These are phyloP conservation scores for Formica aserva DNA, from an alignment of 2,888 invertebrate species.

Conservation along the genomic window DNA sequence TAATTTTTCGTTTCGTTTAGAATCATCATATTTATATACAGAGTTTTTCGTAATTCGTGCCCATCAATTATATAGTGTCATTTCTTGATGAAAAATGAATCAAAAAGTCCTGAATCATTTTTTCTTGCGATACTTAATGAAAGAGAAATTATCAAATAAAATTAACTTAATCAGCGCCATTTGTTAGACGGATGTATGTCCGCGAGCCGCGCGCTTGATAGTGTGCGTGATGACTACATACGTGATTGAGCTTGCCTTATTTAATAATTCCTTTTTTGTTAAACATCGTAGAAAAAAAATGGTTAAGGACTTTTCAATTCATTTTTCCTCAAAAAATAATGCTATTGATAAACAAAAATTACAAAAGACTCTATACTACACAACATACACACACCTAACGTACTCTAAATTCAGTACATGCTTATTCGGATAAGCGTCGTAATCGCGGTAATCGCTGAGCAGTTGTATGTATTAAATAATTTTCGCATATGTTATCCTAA, in stretches of 20 bases:
- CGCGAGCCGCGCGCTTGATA: no score
- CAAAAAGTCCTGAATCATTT: background rate
- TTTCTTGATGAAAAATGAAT: background rate
- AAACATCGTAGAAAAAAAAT: background rate
- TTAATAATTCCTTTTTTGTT: background rate
- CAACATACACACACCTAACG: constrained; percentile 65
- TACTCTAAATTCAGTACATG: constrained; percentile 78
- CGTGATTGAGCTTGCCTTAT: background rate
- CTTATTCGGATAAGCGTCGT: constrained; percentile 78
- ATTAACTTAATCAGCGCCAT: background rate
- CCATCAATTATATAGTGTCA: background rate
- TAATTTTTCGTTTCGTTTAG: constrained; percentile 77
- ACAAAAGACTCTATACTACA: background rate
- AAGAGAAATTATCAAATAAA: background rate
- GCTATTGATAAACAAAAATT: background rate
- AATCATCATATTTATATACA: constrained; percentile 65
- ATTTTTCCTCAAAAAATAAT: background rate
- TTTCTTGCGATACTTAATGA: background rate
- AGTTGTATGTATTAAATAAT: constrained; percentile 72
- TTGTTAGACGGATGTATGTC: no score
- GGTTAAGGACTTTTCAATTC: background rate
- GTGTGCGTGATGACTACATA: no score
- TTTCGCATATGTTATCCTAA: constrained; percentile 64
- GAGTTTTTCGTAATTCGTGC: background rate
- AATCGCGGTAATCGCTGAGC: constrained; percentile 78